Conservation (phyloP, 2,888 invertebrate species). For the Dynastes maya region DNA sequence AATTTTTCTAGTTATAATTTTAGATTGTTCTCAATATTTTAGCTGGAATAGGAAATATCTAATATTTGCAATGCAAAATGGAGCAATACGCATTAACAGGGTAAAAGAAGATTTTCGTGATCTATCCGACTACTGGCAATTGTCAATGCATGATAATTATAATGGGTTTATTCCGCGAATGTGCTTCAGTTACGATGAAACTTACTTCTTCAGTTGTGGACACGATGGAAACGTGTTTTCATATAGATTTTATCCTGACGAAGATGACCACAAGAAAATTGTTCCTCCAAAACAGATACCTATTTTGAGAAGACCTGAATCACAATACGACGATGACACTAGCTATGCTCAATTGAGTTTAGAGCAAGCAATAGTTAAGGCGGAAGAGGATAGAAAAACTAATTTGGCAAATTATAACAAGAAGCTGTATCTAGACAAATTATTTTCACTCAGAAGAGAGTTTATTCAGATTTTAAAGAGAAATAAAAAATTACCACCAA, state of each 20-base stretch:
- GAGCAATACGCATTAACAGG: constrained; percentile 75
- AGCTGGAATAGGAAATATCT: constrained; percentile 73
- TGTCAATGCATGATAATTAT: constrained; percentile 84
- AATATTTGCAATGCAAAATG: constrained; percentile 76
- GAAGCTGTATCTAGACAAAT: constrained; percentile 73
- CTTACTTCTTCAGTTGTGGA: constrained; percentile 76
- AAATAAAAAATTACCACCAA: constrained; percentile 76
- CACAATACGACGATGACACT: constrained; percentile 68
- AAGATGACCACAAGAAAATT: constrained; percentile 40
- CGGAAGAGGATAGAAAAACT: constrained; percentile 77
- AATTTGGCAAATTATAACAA: constrained; percentile 78
- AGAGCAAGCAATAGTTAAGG: constrained; percentile 82
- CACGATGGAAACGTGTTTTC: constrained; percentile 86
- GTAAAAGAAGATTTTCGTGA: constrained; percentile 71
- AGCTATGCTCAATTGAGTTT: constrained; percentile 68
- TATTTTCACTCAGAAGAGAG: constrained; percentile 74
- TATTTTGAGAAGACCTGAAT: constrained; percentile 21
- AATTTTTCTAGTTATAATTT: neutral
- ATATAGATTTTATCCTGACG: constrained; percentile 72
- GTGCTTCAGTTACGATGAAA: constrained; percentile 76
- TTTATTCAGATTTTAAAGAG: constrained; percentile 58
- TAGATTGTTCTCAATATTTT: neutral
- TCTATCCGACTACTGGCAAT: constrained; percentile 77
- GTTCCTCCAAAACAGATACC: constrained; percentile 44
- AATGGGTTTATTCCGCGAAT: constrained; percentile 80